Evolutionary conservation across 2,888 invertebrate species (phyloP).

Genomic region (Diarsia brunnea): DNA sequence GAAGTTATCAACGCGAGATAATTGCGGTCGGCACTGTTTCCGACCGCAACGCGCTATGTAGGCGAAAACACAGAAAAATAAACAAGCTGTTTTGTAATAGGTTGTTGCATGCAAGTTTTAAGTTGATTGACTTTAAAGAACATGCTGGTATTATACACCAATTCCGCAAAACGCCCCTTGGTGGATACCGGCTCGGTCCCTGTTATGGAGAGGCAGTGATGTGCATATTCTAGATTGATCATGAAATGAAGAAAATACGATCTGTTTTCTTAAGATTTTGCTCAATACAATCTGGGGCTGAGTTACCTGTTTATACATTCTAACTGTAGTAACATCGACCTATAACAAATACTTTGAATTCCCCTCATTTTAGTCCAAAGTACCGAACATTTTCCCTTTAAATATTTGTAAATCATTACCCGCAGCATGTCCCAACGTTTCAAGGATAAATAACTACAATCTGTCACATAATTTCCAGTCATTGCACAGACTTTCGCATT

Average conservation of each 20-base stretch:
- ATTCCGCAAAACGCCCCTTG: neutral
- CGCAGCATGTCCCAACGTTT: slow-evolving; percentile 37
- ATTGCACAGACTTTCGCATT: slow-evolving; percentile 24
- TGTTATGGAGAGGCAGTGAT: neutral
- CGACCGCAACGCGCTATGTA: slow-evolving; percentile 25
- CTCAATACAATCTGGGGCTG: neutral
- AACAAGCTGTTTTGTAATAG: slow-evolving; percentile 32
- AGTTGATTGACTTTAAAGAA: neutral
- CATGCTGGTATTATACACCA: neutral
- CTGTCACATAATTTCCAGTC: slow-evolving; percentile 2
- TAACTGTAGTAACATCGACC: neutral
- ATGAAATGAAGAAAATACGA: no score
- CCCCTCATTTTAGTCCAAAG: slow-evolving; percentile 17
- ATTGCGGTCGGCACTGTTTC: slow-evolving; percentile 47
- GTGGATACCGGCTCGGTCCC: neutral
- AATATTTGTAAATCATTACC: slow-evolving; percentile 31
- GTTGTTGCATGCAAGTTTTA: slow-evolving; percentile 15
- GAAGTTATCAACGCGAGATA: slow-evolving; percentile 55
- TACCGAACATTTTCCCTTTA: slow-evolving; percentile 29
- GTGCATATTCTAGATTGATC: neutral
- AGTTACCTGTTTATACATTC: neutral
- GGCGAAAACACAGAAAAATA: slow-evolving; percentile 37
- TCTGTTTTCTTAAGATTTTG: neutral
- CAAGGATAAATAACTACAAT: slow-evolving; percentile 50
- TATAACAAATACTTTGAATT: neutral